Conservation (phyloP, 1,140 invertebrate genomes). For the Drosophila tani region DNA sequence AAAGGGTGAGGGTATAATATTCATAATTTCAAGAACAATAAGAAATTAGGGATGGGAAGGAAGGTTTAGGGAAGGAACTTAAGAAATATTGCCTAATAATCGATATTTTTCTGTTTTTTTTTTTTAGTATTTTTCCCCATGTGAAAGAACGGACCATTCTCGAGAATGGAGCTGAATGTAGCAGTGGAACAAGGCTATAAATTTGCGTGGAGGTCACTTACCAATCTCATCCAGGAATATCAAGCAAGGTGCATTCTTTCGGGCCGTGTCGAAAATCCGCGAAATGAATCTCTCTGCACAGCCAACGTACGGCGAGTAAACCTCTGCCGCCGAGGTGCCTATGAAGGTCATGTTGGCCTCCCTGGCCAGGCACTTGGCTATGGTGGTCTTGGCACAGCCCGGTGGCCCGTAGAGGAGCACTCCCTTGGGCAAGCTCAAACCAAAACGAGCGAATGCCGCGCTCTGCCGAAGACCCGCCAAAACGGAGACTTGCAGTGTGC, state of each 20-base stretch:
- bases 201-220: slow-evolving; percentile 30
- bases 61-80: too few species aligned
- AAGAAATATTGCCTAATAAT: too few species aligned
- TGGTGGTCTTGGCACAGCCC: slow-evolving; percentile 91
- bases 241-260: slow-evolving; percentile 88
- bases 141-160: too few species aligned
- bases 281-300: slow-evolving; percentile 88
- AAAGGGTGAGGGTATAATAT: too few species aligned
- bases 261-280: slow-evolving; percentile 89
- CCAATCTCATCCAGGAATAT: slow-evolving; percentile 92
- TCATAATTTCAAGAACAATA: too few species aligned
- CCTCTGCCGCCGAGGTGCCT: slow-evolving; percentile 88
- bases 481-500: slow-evolving; percentile 87
- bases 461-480: slow-evolving; percentile 89
- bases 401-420: slow-evolving; percentile 91
- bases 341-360: slow-evolving; percentile 88
- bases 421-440: slow-evolving; percentile 87
- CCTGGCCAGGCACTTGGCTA: slow-evolving; percentile 89
- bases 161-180: too few species aligned
- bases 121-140: too few species aligned
- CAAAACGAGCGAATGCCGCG: slow-evolving; percentile 87
- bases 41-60: too few species aligned
- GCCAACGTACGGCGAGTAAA: slow-evolving; percentile 89
- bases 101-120: too few species aligned
- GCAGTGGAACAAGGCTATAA: too few species aligned